phyloP scores from a whole-genome alignment of 2,797 vertebrate genomes.

The Pangasius mekongensis region DNA sequence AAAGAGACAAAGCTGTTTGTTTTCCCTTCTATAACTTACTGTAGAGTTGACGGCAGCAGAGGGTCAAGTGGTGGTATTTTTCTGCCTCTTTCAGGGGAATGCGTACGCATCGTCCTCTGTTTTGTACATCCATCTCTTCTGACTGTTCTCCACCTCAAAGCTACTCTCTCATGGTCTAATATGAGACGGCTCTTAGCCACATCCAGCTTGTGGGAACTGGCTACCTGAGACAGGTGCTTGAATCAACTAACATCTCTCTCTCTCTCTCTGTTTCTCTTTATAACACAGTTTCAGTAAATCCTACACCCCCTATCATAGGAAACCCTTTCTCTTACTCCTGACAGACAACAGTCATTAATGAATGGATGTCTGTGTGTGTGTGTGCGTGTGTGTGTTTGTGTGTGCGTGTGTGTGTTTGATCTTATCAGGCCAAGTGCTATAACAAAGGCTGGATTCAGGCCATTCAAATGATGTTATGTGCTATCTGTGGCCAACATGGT shows the following conservation, averaged over 20 bases:
- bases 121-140: slow-evolving; percentile 35
- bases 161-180: slow-evolving; percentile 21
- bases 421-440: slow-evolving; percentile 31
- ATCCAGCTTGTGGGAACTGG: slow-evolving; percentile 14
- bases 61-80: slow-evolving; percentile 45
- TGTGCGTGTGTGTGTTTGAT: slow-evolving; percentile 22
- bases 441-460: slow-evolving; percentile 50
- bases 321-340: slow-evolving; percentile 34
- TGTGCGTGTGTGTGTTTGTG: slow-evolving; percentile 16
- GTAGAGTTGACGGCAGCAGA: slow-evolving; percentile 40
- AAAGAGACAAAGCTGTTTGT: neutral
- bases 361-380: slow-evolving; percentile 46
- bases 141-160: neutral
- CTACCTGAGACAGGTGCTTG: slow-evolving; percentile 39
- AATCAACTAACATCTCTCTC: slow-evolving; percentile 26
- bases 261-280: slow-evolving; percentile 21
- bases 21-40: slow-evolving; percentile 41
- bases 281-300: slow-evolving; percentile 12
- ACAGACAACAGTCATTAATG: slow-evolving; percentile 32
- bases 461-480: slow-evolving; percentile 38
- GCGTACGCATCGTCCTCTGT: neutral
- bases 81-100: slow-evolving; percentile 50
- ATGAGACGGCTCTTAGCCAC: neutral
- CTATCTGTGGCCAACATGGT: neutral
- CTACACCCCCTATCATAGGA: slow-evolving; percentile 34